Evolutionary conservation across 2,888 invertebrate genomes (phyloP).

Genomic region (Phaonia tiefii): DNA sequence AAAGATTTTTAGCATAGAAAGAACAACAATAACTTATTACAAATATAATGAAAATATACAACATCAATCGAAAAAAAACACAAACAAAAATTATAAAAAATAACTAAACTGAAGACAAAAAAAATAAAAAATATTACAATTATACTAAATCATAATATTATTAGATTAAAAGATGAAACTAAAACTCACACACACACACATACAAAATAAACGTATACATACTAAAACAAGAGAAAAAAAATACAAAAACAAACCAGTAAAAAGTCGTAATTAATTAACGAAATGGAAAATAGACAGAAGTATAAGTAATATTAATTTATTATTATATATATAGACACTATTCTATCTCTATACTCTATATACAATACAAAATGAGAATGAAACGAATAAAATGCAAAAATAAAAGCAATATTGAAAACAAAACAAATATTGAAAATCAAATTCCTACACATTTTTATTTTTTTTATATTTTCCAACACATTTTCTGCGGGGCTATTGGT

Average conservation of each 20-base stretch:
- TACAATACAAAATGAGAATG: slow-evolving; percentile 42
- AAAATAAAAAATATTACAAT: slow-evolving; percentile 41
- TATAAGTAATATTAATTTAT: slow-evolving; percentile 18
- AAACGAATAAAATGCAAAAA: slow-evolving; percentile 63
- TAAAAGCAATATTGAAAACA: slow-evolving; percentile 61
- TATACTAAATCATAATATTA: slow-evolving; percentile 42
- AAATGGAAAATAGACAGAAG: slow-evolving; percentile 12
- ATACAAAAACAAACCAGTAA: slow-evolving; percentile 35
- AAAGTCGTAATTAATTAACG: slow-evolving; percentile 2
- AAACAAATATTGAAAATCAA: slow-evolving; percentile 55
- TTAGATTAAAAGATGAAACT: slow-evolving; percentile 25
- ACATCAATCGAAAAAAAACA: slow-evolving; percentile 46
- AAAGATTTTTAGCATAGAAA: slow-evolving; percentile 61
- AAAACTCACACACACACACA: slow-evolving; percentile 37
- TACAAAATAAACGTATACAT: slow-evolving; percentile 46
- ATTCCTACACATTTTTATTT: slow-evolving; percentile 39
- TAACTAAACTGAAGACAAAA: slow-evolving; percentile 52
- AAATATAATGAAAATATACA: slow-evolving; percentile 63
- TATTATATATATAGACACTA: slow-evolving; percentile 50
- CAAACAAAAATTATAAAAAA: slow-evolving; percentile 42
- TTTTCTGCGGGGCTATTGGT: too few relatives aligned
- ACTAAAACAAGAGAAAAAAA: slow-evolving; percentile 63
- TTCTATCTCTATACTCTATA: slow-evolving; percentile 7
- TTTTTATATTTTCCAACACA: too few relatives aligned
- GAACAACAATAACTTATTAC: slow-evolving; percentile 64